phyloP scores from a whole-genome alignment of 2,888 invertebrate genomes.

The Coremacera marginata region DNA sequence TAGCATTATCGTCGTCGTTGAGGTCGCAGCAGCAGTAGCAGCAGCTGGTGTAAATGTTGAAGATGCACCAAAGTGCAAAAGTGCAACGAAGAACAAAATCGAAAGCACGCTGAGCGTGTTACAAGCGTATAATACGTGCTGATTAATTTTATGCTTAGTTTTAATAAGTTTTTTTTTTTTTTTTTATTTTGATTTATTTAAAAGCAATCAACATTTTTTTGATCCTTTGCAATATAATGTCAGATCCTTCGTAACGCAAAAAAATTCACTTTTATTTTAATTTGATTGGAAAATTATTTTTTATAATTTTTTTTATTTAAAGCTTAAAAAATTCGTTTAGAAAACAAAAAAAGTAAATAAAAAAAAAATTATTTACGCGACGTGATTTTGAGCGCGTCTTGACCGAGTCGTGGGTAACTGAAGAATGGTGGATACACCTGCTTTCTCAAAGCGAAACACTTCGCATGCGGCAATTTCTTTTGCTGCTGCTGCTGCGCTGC shows the following conservation, averaged over 20 bases:
- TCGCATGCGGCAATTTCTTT: conserved; percentile 63
- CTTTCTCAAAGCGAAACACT: conserved; percentile 70
- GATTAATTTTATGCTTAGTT: neutral
- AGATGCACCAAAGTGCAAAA: conserved; percentile 12
- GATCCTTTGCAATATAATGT: neutral
- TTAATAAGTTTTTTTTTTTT: neutral
- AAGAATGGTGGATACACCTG: conserved; percentile 71
- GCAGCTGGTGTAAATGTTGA: conserved; percentile 21
- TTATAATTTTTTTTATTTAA: neutral
- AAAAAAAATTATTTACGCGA: conserved; percentile 22
- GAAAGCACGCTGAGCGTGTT: conserved; percentile 21
- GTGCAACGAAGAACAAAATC: conserved; percentile 25
- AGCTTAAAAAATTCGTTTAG: neutral
- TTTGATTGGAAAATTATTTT: neutral
- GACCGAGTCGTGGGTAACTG: conserved; percentile 69
- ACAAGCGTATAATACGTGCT: neutral
- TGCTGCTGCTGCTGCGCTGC: conserved; percentile 30
- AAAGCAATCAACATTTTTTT: neutral
- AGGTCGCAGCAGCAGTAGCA: neutral
- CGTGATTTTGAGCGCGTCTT: conserved; percentile 63
- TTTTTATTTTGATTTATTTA: neutral
- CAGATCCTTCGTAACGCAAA: neutral
- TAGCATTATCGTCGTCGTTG: neutral
- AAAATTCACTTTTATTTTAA: neutral
- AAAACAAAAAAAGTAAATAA: no score